These are phyloP conservation scores for Popillia japonica DNA, from an alignment of 1,140 invertebrate species.

Conservation along the genomic window DNA sequence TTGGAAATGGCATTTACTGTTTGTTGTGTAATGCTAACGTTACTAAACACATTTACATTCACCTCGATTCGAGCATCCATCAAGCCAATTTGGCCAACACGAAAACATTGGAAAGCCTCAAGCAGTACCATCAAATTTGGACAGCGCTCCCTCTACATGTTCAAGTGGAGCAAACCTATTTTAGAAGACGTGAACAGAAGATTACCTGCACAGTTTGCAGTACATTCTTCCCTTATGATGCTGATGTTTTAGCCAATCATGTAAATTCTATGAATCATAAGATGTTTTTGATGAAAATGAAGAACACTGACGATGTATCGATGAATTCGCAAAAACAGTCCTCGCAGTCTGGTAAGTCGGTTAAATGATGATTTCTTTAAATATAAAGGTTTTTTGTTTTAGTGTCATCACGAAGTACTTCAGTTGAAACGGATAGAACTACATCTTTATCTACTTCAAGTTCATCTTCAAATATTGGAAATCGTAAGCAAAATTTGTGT, in stretches of 20 bases:
- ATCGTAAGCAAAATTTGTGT: constrained; percentile 9
- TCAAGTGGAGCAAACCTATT: not conserved
- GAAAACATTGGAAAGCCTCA: not conserved
- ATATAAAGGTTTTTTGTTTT: not conserved
- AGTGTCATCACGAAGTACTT: not conserved
- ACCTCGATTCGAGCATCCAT: not conserved
- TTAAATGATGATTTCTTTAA: not conserved
- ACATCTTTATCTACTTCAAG: not conserved
- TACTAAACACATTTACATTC: not conserved
- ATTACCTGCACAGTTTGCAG: constrained; percentile 17
- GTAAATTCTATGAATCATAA: not conserved
- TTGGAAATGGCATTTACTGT: not conserved
- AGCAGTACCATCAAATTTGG: constrained; percentile 1
- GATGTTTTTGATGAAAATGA: not conserved
- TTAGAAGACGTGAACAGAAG: not conserved
- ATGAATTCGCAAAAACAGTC: not conserved
- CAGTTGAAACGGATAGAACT: not conserved
- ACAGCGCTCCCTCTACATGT: not conserved
- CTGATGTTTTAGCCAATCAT: not conserved
- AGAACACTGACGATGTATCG: not conserved
- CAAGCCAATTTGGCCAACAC: not conserved
- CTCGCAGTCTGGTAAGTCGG: not conserved
- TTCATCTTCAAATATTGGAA: not conserved
- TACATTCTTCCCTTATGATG: not conserved
- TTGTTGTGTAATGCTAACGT: not conserved